Evolutionary conservation across 2,113 vertebrate genomes (phyloP).

Genomic region (Alaudala cheleensis): DNA sequence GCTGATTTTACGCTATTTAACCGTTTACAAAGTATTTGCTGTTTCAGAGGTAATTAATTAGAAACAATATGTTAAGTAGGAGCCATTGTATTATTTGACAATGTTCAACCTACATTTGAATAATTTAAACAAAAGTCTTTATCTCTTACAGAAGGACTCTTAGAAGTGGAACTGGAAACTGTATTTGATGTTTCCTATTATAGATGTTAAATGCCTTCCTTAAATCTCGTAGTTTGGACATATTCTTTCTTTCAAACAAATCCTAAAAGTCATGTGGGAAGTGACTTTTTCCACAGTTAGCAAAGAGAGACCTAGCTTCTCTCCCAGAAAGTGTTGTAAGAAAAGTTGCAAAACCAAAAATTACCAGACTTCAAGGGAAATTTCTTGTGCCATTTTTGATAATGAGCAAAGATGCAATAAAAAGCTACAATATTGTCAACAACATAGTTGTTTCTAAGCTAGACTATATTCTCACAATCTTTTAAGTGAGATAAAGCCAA

Average conservation of each 20-base stretch:
- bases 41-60: conserved; percentile 12
- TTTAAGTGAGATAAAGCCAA: not conserved
- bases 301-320: not conserved
- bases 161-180: conserved; percentile 54
- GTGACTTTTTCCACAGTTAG: conserved; percentile 2
- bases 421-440: not conserved
- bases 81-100: conserved; percentile 38
- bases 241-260: conserved; percentile 4
- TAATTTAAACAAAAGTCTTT: conserved; percentile 65
- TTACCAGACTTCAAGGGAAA: not conserved
- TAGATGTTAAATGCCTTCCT: conserved; percentile 9
- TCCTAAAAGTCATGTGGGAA: not conserved
- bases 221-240: not conserved
- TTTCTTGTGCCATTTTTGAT: not conserved
- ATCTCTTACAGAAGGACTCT: not conserved
- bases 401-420: not conserved
- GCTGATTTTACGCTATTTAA: conserved; percentile 4
- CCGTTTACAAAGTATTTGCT: conserved; percentile 52
- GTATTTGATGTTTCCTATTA: conserved; percentile 43
- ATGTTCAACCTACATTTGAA: conserved; percentile 33
- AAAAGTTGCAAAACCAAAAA: not conserved
- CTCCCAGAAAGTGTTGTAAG: not conserved
- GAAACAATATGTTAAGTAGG: not conserved
- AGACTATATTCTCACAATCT: not conserved
- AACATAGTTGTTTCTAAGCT: not conserved